These are phyloP conservation scores for Samia ricini DNA, from an alignment of 1,140 invertebrate species.

Conservation along the genomic window DNA sequence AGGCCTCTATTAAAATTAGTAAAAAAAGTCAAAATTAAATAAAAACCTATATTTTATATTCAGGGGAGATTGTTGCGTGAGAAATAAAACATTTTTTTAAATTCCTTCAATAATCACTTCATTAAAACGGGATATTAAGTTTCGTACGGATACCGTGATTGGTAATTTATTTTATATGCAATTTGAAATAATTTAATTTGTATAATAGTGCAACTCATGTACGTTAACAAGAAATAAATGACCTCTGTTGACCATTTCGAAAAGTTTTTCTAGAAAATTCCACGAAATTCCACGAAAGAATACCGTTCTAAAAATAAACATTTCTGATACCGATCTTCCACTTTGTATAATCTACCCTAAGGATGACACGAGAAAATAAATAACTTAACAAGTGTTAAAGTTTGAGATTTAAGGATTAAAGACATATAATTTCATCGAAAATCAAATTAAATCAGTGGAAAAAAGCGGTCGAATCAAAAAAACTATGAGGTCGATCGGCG, in stretches of 20 bases:
- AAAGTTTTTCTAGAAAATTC: constrained; percentile 16
- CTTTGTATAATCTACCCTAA: not conserved
- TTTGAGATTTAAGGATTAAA: constrained; percentile 9
- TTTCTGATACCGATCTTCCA: not conserved
- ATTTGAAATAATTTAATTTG: not conserved
- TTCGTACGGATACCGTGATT: not conserved
- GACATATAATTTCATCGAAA: constrained; percentile 26
- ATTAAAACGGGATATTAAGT: not conserved
- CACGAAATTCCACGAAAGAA: constrained; percentile 18
- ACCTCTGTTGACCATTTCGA: not conserved
- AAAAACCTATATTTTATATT: not conserved
- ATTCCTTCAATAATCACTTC: not conserved
- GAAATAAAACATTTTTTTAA: not conserved
- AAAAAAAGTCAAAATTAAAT: not conserved
- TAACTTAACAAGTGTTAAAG: not conserved
- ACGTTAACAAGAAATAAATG: not conserved
- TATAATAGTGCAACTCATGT: not conserved
- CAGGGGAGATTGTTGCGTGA: not conserved
- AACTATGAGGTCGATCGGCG: constrained; percentile 34
- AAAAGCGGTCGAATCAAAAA: constrained; percentile 35
- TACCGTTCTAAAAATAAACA: constrained; percentile 19
- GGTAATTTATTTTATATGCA: not conserved
- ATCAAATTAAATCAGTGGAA: constrained; percentile 29
- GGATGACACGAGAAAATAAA: constrained; percentile 7
- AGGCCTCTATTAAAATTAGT: not conserved